Percentiles rank a stretch among this genome's conserved stretches.
phyloP scores from a whole-genome alignment of 1,140 invertebrate genomes.

The Venturia canescens region DNA sequence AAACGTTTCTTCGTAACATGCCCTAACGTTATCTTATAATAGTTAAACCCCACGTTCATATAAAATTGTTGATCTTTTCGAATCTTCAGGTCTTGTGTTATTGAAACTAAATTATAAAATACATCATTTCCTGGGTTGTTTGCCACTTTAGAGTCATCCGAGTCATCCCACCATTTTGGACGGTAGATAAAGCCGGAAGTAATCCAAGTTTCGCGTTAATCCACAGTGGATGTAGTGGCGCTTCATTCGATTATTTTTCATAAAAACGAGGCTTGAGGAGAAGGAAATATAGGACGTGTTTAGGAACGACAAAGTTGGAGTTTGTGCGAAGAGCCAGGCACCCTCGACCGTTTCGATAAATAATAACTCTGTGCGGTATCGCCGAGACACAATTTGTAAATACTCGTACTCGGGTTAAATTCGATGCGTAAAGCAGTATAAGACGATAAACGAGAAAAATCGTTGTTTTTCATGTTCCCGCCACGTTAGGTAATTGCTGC shows the following conservation, averaged over 20 bases:
- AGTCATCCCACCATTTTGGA: slow-evolving; percentile 8
- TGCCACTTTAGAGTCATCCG: not conserved
- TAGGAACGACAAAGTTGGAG: not conserved
- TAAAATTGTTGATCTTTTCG: not conserved
- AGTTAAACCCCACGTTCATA: no score
- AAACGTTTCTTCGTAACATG: no score
- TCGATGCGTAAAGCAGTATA: no score
- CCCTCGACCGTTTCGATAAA: no score
- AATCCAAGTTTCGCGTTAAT: not conserved
- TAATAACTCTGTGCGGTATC: not conserved
- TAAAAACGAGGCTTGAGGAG: not conserved
- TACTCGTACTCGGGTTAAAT: not conserved
- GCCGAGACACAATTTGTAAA: not conserved
- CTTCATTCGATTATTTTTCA: not conserved
- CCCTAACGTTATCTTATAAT: no score
- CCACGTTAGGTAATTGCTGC: no score
- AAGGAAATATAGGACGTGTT: not conserved
- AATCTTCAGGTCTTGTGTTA: not conserved
- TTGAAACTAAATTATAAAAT: not conserved
- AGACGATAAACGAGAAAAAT: no score
- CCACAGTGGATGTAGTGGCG: not conserved
- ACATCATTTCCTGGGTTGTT: not conserved
- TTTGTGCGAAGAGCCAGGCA: not conserved
- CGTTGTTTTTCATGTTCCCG: no score
- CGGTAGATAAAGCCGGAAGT: not conserved